Evolutionary conservation across 2,888 invertebrate species (phyloP).

Genomic region (Amiota communis): DNA sequence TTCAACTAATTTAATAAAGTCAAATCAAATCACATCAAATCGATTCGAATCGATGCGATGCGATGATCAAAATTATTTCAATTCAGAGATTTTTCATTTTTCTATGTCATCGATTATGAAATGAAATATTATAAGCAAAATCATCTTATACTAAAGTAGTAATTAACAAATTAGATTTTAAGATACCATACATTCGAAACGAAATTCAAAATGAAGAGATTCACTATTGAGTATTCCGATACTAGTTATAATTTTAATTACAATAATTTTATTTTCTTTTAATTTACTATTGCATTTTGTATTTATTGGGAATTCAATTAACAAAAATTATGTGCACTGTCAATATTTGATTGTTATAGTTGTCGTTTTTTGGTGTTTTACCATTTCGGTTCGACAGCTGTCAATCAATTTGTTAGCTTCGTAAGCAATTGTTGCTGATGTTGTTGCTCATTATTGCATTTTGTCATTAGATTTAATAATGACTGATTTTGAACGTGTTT

Average conservation of each 20-base stretch:
- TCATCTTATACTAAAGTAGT: too few relatives aligned
- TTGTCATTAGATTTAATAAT: conserved; percentile 65
- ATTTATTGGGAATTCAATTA: not conserved
- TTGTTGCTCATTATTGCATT: conserved; percentile 37
- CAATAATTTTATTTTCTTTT: too few relatives aligned
- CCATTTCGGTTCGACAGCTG: conserved; percentile 61
- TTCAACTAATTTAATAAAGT: conserved; percentile 58
- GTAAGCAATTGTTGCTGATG: conserved; percentile 34
- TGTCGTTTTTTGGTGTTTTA: conserved; percentile 44
- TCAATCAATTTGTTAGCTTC: conserved; percentile 64
- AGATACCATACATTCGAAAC: too few relatives aligned
- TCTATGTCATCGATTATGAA: conserved; percentile 18
- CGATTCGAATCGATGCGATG: not conserved
- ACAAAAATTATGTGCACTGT: conserved; percentile 31
- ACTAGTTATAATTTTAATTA: too few relatives aligned
- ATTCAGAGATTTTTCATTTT: not conserved
- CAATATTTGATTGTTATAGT: conserved; percentile 26
- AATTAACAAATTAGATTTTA: too few relatives aligned
- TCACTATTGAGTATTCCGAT: too few relatives aligned
- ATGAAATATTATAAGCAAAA: not conserved
- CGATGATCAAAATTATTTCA: too few relatives aligned
- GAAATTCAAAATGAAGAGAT: too few relatives aligned
- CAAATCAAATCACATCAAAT: conserved; percentile 44
- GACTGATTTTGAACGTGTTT: conserved; percentile 58
- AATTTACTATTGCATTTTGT: not conserved